These are phyloP conservation scores for Copidosoma aretas DNA, from an alignment of 2,888 invertebrate species.

Conservation along the genomic window DNA sequence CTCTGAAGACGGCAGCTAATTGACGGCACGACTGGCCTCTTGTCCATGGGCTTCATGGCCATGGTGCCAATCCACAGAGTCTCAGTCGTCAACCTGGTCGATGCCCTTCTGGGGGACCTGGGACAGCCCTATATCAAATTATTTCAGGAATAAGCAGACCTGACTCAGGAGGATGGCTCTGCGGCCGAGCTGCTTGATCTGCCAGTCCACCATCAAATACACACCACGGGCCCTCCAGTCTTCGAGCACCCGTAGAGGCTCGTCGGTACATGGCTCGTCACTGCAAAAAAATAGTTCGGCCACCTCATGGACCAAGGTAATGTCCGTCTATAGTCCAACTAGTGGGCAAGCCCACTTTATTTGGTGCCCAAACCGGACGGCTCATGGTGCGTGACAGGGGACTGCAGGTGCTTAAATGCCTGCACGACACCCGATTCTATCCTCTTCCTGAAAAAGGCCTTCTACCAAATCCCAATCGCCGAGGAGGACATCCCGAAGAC, in stretches of 20 bases:
- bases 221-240: background rate
- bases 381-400: slow-evolving; percentile 46
- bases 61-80: background rate
- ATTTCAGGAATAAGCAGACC: background rate
- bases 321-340: slow-evolving; percentile 57
- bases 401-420: slow-evolving; percentile 48
- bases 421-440: slow-evolving; percentile 50
- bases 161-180: background rate
- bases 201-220: background rate
- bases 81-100: background rate
- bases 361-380: slow-evolving; percentile 47
- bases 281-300: background rate
- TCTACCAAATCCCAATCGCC: slow-evolving; percentile 11
- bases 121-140: background rate
- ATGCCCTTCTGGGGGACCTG: background rate
- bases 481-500: background rate
- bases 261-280: background rate
- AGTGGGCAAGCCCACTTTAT: slow-evolving; percentile 59
- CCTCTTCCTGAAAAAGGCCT: slow-evolving; percentile 48
- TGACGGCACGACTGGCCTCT: background rate
- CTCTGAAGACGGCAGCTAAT: background rate
- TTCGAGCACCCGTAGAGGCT: background rate
- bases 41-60: background rate
- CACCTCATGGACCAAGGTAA: slow-evolving; percentile 40
- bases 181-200: background rate